Conservation (phyloP, 2,113 vertebrate genomes). For the Nerophis lumbriciformis region DNA sequence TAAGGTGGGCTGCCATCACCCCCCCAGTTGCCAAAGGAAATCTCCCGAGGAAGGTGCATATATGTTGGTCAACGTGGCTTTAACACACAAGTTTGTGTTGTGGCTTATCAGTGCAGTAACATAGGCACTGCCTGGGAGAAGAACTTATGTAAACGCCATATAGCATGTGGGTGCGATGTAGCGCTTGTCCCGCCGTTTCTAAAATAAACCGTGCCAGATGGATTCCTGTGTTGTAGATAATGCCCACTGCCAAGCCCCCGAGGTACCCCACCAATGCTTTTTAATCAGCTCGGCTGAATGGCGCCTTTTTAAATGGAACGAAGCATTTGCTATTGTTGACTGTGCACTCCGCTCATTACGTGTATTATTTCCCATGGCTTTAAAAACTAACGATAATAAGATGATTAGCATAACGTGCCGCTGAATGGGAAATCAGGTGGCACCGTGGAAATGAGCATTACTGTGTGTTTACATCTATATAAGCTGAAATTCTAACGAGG, state of each 20-base stretch:
- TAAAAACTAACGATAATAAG: slow-evolving; percentile 43
- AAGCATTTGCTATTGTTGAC: slow-evolving; percentile 56
- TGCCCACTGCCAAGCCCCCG: slow-evolving; percentile 43
- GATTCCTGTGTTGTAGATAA: slow-evolving; percentile 54
- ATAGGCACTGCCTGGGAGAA: too few species aligned
- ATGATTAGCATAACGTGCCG: slow-evolving; percentile 51
- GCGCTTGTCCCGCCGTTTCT: slow-evolving; percentile 19
- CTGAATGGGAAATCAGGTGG: slow-evolving; percentile 28
- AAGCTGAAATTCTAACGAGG: slow-evolving; percentile 1
- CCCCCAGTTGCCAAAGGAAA: slow-evolving; percentile 28
- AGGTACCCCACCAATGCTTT: slow-evolving; percentile 61
- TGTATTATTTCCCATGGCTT: slow-evolving; percentile 43
- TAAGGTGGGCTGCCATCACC: slow-evolving; percentile 15
- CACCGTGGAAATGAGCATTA: slow-evolving; percentile 17
- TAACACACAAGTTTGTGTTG: background rate
- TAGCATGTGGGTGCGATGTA: slow-evolving; percentile 5
- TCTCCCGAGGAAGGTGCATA: slow-evolving; percentile 24
- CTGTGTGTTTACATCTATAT: background rate
- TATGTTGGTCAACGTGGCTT: background rate
- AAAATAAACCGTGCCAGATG: slow-evolving; percentile 44
- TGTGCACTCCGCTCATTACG: slow-evolving; percentile 38
- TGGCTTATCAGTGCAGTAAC: too few species aligned
- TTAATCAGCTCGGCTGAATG: slow-evolving; percentile 63
- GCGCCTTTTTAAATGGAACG: slow-evolving; percentile 62
- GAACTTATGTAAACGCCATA: too few species aligned